Evolutionary conservation across 2,888 invertebrate species (phyloP).

Genomic region (Leptodirus hochenwartii): DNA sequence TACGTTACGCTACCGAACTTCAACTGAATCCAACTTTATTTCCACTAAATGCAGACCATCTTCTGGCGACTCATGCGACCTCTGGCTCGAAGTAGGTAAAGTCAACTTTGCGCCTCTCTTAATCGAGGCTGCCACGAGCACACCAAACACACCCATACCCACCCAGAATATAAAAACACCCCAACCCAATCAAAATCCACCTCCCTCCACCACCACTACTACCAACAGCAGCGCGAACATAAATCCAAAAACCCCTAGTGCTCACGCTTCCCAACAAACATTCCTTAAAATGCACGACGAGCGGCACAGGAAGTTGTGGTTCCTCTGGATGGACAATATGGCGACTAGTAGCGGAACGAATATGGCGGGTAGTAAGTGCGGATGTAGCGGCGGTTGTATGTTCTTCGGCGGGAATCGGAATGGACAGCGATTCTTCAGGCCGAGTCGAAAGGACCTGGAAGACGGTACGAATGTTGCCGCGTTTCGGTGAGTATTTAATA

Average conservation of each 20-base stretch:
- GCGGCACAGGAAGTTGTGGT: conserved; percentile 76
- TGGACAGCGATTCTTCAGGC: conserved; percentile 76
- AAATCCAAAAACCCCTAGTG: conserved; percentile 49
- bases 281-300: conserved; percentile 71
- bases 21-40: neutral
- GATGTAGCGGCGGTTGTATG: conserved; percentile 85
- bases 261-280: conserved; percentile 64
- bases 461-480: conserved; percentile 72
- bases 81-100: conserved; percentile 87
- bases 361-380: conserved; percentile 52
- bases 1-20: neutral
- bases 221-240: conserved; percentile 13
- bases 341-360: no score
- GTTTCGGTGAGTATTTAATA: conserved; percentile 34
- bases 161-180: no score
- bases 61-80: conserved; percentile 39
- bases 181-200: no score
- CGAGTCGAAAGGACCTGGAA: conserved; percentile 57
- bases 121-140: conserved; percentile 73
- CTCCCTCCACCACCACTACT: conserved; percentile 8
- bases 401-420: conserved; percentile 91
- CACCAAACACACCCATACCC: no score
- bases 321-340: conserved; percentile 89
- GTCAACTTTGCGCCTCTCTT: conserved; percentile 78
- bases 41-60: conserved; percentile 8